Evolutionary conservation across 2,797 vertebrate genomes (phyloP).

Genomic region (Labeo calbasu): DNA sequence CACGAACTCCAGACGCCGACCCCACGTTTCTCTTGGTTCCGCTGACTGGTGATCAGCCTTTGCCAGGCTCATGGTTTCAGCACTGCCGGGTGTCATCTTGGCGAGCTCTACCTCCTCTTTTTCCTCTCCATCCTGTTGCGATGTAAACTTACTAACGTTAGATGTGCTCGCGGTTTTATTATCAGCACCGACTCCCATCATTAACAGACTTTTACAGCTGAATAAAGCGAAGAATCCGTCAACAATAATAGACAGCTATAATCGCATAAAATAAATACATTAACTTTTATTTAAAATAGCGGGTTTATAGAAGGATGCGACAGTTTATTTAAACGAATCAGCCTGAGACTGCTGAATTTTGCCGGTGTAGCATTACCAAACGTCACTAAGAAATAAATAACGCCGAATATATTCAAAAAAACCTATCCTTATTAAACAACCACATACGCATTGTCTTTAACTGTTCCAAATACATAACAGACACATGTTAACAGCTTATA

Average conservation of each 20-base stretch:
- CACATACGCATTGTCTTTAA: not conserved
- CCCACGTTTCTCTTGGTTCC: constrained; percentile 73
- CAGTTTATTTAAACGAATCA: not conserved
- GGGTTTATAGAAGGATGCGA: too few species aligned
- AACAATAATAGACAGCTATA: not conserved
- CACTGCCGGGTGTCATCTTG: not conserved
- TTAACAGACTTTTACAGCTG: not conserved
- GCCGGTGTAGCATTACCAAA: not conserved
- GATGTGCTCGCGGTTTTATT: not conserved
- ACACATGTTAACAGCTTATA: not conserved
- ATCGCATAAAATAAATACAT: not conserved
- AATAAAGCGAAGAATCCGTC: not conserved
- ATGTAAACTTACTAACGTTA: not conserved
- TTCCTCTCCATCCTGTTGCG: not conserved
- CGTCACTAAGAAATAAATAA: not conserved
- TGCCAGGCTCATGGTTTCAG: constrained; percentile 1
- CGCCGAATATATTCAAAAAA: not conserved
- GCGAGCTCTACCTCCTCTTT: constrained; percentile 35
- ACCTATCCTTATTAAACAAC: not conserved
- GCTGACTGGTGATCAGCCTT: not conserved
- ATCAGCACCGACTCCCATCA: constrained; percentile 61
- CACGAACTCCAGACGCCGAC: constrained; percentile 76
- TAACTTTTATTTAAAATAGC: too few species aligned
- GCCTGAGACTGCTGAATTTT: too few species aligned
- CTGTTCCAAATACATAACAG: not conserved